Percentiles rank a stretch among this genome's conserved stretches.
Evolutionary conservation across 2,888 invertebrate genomes (phyloP).

Genomic region (Metellina segmentata): DNA sequence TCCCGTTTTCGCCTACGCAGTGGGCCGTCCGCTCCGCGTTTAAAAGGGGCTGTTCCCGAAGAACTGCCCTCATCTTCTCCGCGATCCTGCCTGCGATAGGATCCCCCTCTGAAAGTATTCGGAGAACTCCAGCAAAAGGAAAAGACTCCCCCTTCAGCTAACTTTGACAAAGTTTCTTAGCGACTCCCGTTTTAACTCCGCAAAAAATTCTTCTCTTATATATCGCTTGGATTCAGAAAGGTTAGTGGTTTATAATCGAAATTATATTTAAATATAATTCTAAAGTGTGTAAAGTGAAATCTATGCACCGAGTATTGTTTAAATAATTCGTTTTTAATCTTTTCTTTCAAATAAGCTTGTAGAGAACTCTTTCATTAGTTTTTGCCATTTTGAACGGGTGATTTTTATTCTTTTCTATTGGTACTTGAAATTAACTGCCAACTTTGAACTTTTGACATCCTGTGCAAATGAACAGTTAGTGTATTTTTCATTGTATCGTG

Average conservation of each 20-base stretch:
- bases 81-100: conserved; percentile 45
- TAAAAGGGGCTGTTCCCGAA: conserved; percentile 53
- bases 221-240: conserved; percentile 18
- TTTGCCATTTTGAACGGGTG: no score
- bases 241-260: not conserved
- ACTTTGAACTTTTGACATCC: no score
- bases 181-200: not conserved
- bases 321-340: no score
- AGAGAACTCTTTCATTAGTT: no score
- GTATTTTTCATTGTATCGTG: no score
- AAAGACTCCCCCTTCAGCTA: not conserved
- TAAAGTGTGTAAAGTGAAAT: no score
- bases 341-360: no score
- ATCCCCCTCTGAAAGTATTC: conserved; percentile 22
- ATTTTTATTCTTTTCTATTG: no score
- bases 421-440: no score
- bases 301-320: no score
- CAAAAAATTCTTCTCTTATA: not conserved
- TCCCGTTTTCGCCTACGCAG: conserved; percentile 47
- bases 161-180: not conserved
- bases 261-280: no score
- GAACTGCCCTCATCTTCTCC: conserved; percentile 40
- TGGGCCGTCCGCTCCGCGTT: conserved; percentile 47
- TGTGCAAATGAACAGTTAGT: no score
- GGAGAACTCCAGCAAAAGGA: conserved; percentile 5